Base-by-base conservation (phyloP, 2,113 vertebrate genomes). In the Pluvianellus socialis region DNA sequence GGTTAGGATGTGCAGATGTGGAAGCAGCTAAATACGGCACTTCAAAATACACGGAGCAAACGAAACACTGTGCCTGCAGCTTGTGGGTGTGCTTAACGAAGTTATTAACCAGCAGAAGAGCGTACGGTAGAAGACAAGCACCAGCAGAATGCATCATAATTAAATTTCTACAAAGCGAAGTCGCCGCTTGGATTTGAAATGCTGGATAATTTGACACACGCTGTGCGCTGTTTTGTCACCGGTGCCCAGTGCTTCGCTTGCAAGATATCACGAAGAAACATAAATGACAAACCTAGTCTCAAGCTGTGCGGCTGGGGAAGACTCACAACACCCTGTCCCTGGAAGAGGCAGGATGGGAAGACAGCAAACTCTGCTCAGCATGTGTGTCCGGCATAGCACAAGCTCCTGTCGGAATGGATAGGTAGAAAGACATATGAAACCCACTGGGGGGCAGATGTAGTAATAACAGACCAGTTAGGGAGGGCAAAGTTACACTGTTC, bases 351-450 rank as follows among this genome's bases (percentile, higher is more conserved):
- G 63, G 49, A 33, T 21, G 40, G 33, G 86, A 83, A 83, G 53
- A 65, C 6, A 32, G 30, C 22, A 75, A 82, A 52, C 4, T n/a
- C 53, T 3, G 1, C 66, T 44, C 79, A 52, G 53, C 47, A 2
- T 0, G 0, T 3, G 14, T 14, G 28, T 23, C 38, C 3, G 1
- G 73, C 5, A 0, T 0, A 10, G 77, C 42, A 27, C 44, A 6
- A 4, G 47, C 66, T 76, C n/a, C 66, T 24, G 2, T 4, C 4
- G 0, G 6, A 35, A 52, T 0, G 0, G 28, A 59, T 4, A 49
- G 38, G 32, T 2, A 47, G 10, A 40, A 62, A 61, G 71, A 50
- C 5, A 27, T 9, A 33, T 1, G 21, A 40, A 18, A 30, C 49
- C 16, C 1, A 8, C 21, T 9, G 59, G 0, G 0, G 65, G 52